A percentile compares a stretch with the other conserved stretches of the same genome.
Evolutionary conservation across 2,888 invertebrate genomes (phyloP).

Genomic region (Laothoe populi): DNA sequence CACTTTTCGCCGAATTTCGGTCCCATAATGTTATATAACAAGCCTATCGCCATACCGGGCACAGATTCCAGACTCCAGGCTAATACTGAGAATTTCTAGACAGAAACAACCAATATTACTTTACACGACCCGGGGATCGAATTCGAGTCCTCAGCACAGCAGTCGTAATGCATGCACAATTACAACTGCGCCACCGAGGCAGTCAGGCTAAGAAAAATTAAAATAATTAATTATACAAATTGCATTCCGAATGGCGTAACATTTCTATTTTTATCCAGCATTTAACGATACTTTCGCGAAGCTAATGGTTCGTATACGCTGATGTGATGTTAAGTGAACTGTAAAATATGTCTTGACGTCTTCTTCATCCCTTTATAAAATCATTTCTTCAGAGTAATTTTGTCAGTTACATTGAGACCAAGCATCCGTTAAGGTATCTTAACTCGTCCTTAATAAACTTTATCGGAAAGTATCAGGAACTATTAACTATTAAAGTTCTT

Average conservation of each 20-base stretch:
- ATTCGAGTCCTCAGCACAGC: no score
- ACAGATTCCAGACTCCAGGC: no score
- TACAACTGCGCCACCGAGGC: no score
- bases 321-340: slow-evolving; percentile 65
- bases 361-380: slow-evolving; percentile 65
- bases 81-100: no score
- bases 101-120: no score
- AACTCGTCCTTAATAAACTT: slow-evolving; percentile 17
- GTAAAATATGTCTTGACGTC: slow-evolving; percentile 74
- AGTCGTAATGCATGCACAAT: no score
- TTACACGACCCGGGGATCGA: no score
- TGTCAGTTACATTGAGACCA: slow-evolving; percentile 51
- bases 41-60: no score
- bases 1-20: no score
- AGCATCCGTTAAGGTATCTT: slow-evolving; percentile 48
- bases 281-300: slow-evolving; percentile 56
- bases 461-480: background rate
- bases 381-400: slow-evolving; percentile 42
- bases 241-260: slow-evolving; percentile 49
- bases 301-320: slow-evolving; percentile 69
- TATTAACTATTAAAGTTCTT: no score
- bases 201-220: slow-evolving; percentile 3
- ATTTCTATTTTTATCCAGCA: slow-evolving; percentile 59
- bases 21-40: no score
- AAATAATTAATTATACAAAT: slow-evolving; percentile 61